Conservation (phyloP, 2,888 invertebrate genomes). For the Brenthis hecate region DNA sequence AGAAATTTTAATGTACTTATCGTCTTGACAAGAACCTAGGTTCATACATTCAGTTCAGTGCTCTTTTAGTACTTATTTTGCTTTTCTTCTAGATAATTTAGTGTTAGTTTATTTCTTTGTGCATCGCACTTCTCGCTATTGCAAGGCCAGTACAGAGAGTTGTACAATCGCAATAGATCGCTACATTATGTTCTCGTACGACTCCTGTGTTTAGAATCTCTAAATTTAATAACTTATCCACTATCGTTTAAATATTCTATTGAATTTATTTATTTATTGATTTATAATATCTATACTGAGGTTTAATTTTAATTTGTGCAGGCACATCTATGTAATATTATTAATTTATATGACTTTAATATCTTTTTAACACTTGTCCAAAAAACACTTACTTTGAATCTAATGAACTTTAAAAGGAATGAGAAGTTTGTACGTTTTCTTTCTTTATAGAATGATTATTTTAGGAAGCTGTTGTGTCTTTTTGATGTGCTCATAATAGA, state of each 20-base stretch:
- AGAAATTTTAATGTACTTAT: background rate
- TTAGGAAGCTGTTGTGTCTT: no score
- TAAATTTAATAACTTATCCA: conserved; percentile 24
- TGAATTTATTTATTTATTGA: conserved; percentile 14
- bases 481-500: no score
- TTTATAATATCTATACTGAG: conserved; percentile 17
- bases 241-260: conserved; percentile 19
- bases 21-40: conserved; percentile 30
- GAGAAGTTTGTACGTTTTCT: no score
- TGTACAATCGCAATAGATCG: conserved; percentile 11
- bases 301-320: conserved; percentile 6
- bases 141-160: conserved; percentile 38
- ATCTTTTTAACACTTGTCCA: no score
- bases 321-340: conserved; percentile 7
- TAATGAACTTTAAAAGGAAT: no score
- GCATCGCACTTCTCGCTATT: conserved; percentile 31
- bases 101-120: conserved; percentile 33
- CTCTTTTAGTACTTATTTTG: conserved; percentile 50
- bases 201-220: conserved; percentile 30
- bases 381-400: no score
- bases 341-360: background rate
- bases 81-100: conserved; percentile 42
- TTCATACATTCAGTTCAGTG: conserved; percentile 35
- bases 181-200: background rate
- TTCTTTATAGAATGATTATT: no score